Percentiles rank a stretch among this genome's conserved stretches.
These are phyloP conservation scores for Yasuhikotakia modesta DNA, from an alignment of 2,797 vertebrate species.

Conservation along the genomic window DNA sequence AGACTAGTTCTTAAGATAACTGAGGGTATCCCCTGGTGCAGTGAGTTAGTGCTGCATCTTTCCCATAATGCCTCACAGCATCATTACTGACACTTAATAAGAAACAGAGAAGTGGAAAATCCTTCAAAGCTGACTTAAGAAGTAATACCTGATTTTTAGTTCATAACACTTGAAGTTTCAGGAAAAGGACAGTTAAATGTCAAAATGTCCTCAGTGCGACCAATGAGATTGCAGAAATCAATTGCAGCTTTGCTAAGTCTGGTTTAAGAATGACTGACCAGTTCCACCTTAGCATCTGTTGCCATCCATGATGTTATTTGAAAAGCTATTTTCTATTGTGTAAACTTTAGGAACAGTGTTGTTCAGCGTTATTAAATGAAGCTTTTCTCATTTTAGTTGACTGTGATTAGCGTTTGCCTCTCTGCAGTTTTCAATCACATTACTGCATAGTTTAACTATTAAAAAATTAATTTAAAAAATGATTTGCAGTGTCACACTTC, in stretches of 20 bases:
- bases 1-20: conserved; percentile 42
- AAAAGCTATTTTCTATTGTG: too few species aligned
- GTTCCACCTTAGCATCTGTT: neutral
- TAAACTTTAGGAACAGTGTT: too few species aligned
- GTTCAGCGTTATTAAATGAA: neutral
- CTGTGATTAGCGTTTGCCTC: too few species aligned
- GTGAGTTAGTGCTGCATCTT: conserved; percentile 16
- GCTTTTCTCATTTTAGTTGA: neutral
- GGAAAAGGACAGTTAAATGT: neutral
- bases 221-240: neutral
- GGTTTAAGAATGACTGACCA: neutral
- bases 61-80: conserved; percentile 30
- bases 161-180: neutral
- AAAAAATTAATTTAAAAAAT: too few species aligned
- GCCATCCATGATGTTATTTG: neutral
- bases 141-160: neutral
- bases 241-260: neutral
- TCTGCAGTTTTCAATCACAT: too few species aligned
- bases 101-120: neutral
- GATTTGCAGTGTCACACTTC: too few species aligned
- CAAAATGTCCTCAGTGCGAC: neutral
- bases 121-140: neutral
- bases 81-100: conserved; percentile 25
- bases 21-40: conserved; percentile 4
- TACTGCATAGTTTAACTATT: too few species aligned